Evolutionary conservation across 2,888 invertebrate species (phyloP), one percentile per base, ranked within the genome.

Genomic region (Cerceris ruficornis): DNA sequence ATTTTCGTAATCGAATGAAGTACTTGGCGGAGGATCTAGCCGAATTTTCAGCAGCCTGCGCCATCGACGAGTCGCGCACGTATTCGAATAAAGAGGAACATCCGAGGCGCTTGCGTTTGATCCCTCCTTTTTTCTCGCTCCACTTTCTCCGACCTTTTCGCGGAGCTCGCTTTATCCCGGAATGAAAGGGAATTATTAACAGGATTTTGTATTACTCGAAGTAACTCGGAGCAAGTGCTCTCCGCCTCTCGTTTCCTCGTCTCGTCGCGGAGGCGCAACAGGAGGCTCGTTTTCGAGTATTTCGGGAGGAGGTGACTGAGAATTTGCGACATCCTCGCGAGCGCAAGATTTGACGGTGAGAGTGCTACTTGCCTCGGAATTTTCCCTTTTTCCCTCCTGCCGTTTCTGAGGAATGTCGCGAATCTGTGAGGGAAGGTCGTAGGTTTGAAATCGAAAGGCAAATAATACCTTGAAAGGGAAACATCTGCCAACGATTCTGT

Each of bases 1-100:
- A 84, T 84, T 84, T 84, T 84, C 84, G 84, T 84, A 84, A 84
- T 84, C 84, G 80, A 84, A 82, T 84, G 80, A 84, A 84, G 84
- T 81, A 82, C 80, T 84, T 77, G 57, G 76, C 68, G 55, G 80
- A 82, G 78, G 73, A 78, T 80, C 84, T 84, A 78, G 80, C 64
- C 67, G 78, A 80, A 84, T 78, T 82, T 82, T 76, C 75, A 74
- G 41, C 17, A 68, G 58, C 28, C 69, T 39, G 54, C 46, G 42
- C 55, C 54, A 15, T 41, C 17, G 54, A 58, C 60, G 66, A 42
- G 49, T n/a, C 66, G 54, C 39, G 57, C 69, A 54, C 28, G 28
- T 28, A 2, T 43, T 73, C 59, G 55, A 77, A 77, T 73, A 80
- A 77, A 79, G 77, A 54, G 69, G 28, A 28, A 55, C 72, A 62